These are phyloP conservation scores for Ictinia mississippiensis DNA, from an alignment of 2,797 vertebrate genomes.

Conservation along the genomic window DNA sequence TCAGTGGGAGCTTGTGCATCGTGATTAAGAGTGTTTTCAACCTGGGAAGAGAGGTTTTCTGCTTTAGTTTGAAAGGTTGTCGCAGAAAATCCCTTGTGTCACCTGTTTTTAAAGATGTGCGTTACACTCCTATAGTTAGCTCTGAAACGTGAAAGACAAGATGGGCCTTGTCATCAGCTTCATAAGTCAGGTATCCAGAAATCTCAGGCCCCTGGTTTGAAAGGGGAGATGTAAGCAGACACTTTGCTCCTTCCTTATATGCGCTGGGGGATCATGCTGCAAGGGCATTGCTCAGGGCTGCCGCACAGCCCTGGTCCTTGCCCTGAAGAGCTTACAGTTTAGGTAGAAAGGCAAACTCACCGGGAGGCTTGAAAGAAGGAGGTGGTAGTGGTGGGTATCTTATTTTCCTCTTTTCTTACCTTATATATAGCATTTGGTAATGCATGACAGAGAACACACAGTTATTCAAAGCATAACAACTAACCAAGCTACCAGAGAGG, in stretches of 20 bases:
- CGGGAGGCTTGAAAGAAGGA: neutral
- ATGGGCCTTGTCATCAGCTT: neutral
- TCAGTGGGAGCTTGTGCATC: neutral
- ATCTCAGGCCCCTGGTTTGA: neutral
- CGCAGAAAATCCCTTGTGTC: neutral
- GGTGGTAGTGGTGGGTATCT: no score
- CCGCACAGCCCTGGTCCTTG: neutral
- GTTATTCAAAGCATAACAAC: neutral
- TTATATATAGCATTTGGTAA: neutral
- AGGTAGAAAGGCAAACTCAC: neutral
- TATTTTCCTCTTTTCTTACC: neutral
- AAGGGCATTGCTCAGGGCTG: neutral
- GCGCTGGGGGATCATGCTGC: rapidly evolving
- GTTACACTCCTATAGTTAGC: neutral
- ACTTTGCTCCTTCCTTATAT: neutral
- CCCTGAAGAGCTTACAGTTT: neutral
- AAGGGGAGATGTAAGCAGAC: neutral
- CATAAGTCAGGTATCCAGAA: neutral
- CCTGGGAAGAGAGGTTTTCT: neutral
- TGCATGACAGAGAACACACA: neutral
- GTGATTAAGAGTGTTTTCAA: neutral
- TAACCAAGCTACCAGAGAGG: neutral
- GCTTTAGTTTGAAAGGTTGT: slow-evolving; percentile 16
- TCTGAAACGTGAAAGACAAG: neutral
- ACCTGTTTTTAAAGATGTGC: neutral